Base-by-base conservation (phyloP, 1,140 invertebrate species). In the Ganaspis sp. region DNA sequence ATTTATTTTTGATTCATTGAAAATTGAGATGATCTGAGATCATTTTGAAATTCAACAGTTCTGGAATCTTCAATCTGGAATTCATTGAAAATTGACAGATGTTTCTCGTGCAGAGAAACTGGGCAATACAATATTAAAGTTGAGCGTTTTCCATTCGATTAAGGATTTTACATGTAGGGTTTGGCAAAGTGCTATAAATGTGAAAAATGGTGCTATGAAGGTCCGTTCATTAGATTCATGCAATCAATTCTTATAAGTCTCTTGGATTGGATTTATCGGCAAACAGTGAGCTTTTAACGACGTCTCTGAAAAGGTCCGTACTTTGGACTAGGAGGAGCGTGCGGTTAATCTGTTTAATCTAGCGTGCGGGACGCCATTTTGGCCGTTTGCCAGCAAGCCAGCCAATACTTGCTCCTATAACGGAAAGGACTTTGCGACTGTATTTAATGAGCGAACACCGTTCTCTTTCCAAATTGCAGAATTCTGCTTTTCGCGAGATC, bases 301-400 rank as follows among this genome's bases (percentile, higher is more conserved):
- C 81, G 75, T 75, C 82, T 75, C 45, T 69, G 40, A 71, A 29
- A 40, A 77, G 21, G 9, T 58, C 54, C 40, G 34, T 73, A 71
- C 69, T 76, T 72, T 54, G 34, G 42, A 70, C 76, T 40, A 53
- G 70, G 75, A 83, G 76, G 71, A 78, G 79, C 81, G 77, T 80
- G 81, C 79, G 81, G 81, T 80, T 83, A 83, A 83, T 83, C 72
- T 80, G 81, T 72, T 83, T 83, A 83, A 83, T 83, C 81, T 83
- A 80, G 81, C 78, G 77, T 81, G 81, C 76, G 77, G 74, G 73
- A 77, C 76, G 78, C 69, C 77, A 79, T 83, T 80, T 83, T 83
- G 81, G 81, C 81, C 58, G 70, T 37, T 73, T 70, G 81, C 81
- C 81, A 83, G 69, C 0, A 23, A 26, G 21, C 54, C 54, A 58